Conservation (phyloP, 1,140 invertebrate genomes). For the Pinna nobilis region DNA sequence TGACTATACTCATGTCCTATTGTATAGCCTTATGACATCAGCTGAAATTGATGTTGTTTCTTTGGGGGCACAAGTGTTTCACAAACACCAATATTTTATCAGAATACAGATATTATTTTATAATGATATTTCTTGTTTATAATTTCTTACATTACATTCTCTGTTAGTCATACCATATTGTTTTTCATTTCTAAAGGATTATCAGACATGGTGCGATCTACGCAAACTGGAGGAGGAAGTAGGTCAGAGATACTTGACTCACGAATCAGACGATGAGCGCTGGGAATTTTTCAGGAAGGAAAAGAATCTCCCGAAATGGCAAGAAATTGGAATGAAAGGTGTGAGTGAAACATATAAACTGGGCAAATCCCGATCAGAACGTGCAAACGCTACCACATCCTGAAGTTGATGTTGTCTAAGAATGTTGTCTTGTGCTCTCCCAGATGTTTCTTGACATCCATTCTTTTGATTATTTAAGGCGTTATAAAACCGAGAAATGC, state of each 20-base stretch:
- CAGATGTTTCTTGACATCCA: background rate
- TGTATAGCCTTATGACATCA: no score
- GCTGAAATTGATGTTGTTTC: no score
- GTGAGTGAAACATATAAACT: slow-evolving; percentile 72
- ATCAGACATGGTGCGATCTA: slow-evolving; percentile 96
- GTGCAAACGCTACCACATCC: slow-evolving; percentile 41
- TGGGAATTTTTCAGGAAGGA: slow-evolving; percentile 83
- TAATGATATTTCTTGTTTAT: no score
- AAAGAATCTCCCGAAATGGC: slow-evolving; percentile 70
- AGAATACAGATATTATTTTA: no score
- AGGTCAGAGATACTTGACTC: slow-evolving; percentile 91
- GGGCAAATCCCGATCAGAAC: slow-evolving; percentile 63
- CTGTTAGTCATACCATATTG: background rate
- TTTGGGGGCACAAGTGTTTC: no score
- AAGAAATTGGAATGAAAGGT: slow-evolving; percentile 68
- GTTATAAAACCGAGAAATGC: no score
- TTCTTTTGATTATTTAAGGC: no score
- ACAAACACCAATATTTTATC: no score
- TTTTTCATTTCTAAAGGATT: slow-evolving; percentile 82
- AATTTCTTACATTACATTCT: no score
- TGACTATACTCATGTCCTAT: no score
- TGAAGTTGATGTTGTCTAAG: slow-evolving; percentile 31
- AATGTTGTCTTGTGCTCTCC: background rate
- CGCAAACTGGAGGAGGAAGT: slow-evolving; percentile 90
- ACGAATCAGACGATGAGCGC: slow-evolving; percentile 95